Evolutionary conservation across 2,797 vertebrate species (phyloP), one percentile per base, ranked within the genome.

Genomic region (Halcyon smyrnensis): DNA sequence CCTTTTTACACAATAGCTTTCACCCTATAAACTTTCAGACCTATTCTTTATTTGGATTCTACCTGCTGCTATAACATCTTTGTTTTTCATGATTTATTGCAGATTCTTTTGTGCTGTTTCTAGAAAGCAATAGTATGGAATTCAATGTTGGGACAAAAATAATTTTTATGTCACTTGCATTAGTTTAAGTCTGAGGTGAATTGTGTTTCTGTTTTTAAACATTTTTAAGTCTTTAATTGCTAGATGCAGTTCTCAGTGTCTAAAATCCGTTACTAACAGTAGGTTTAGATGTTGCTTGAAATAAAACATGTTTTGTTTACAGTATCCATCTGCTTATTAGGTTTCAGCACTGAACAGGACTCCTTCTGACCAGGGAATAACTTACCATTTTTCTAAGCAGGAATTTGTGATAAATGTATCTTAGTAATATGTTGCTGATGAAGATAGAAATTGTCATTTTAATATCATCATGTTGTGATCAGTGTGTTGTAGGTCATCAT

Each of bases 331-430:
- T 95, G 95, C 63, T 80, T 87, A 59, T 93, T 92, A 45, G 4
- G 0, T 84, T 94, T 94, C 63, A 65, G 51, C 7, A 11, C 50
- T 89, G 87, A 91, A 94, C 95, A 97, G 96, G 95, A 97, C 5
- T 53, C 12, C 32, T 84, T 43, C 28, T 71, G 48, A 73, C 20
- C 11, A 60, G 34, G 8, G 10, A 80, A 91, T 39, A 91, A 30
- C 17, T 24, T 67, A 3, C 30, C 0, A 6, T 81, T 90, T 86
- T 92, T 78, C 36, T 39, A 51, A 84, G 34, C 17, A 36, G 15
- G 6, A 7, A 34, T 89, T 83, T 93, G 9, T 28, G 6, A 51
- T 82, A 87, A 76, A 43, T 64, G 2, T 63, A 25, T 15, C 8
- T 56, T 63, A 70, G 5, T 34, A 67, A 60, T 74, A 30, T 1